Base-by-base conservation (phyloP, 1,140 invertebrate species). In the Cydia strobilella region DNA sequence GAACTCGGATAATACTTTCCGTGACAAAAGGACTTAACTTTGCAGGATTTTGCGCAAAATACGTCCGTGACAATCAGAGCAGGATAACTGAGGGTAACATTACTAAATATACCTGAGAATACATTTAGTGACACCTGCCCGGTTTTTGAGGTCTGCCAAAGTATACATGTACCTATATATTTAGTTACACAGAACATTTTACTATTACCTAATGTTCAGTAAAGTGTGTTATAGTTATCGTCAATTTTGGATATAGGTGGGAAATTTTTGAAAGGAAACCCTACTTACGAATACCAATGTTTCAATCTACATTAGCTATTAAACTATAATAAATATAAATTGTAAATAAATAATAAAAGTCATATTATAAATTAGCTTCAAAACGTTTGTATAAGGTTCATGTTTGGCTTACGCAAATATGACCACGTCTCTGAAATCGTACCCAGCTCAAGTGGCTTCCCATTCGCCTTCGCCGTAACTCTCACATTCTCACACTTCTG, bases 1-100 rank as follows among this genome's bases (percentile, higher is more conserved):
- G 74, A 74, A 79, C 76, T 73, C 66, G 74, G 62, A 80, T 79
- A 82, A 82, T 80, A 78, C 75, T 75, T 9, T 12, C 9, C 15
- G 20, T 3, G 7, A 10, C 18, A 59, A 59, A 59, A 59, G 10
- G 54, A 3, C 54, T 59, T 59, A 59, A 59, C 18, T 23, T 1
- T 59, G 6, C 20, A 23, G 20, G 20, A 59, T 23, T 3, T 10
- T 59, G 0, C 20, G 6, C 6, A 23, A 20, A 12, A 59, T 59
- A 23, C 54, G 20, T 12, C 20, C 20, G 3, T 59, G 3, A 51
- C 0, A 51, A 73, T 75, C 75, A 72, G 73, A 20, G 72, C 42
- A 78, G 72, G 73, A 79, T 75, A 74, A 75, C 74, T 25, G n/a
- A 25, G 72, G 74, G 75, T 76, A 31, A 71, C 25, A 20, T 66